Evolutionary conservation across 2,113 vertebrate genomes (phyloP).

Genomic region (Apodemus sylvaticus): DNA sequence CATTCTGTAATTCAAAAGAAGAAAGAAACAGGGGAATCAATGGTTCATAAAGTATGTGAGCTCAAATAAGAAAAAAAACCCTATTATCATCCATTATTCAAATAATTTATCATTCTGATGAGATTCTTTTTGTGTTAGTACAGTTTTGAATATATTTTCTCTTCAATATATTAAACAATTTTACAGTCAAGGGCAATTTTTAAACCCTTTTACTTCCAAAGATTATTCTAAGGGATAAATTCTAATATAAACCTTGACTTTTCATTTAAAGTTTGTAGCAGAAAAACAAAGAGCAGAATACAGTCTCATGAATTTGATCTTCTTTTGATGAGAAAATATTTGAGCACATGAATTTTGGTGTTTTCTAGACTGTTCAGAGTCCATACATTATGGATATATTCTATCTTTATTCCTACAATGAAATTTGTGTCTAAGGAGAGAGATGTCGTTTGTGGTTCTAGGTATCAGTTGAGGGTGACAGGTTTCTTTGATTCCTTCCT

Average conservation of each 20-base stretch:
- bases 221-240: background rate
- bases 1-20: background rate
- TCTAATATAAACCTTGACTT: background rate
- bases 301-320: background rate
- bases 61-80: background rate
- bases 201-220: slow-evolving; percentile 7
- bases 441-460: background rate
- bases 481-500: too few species aligned
- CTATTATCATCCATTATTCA: background rate
- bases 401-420: background rate
- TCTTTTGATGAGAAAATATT: background rate
- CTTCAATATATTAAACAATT: background rate
- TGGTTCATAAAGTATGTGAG: background rate
- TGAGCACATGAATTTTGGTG: background rate
- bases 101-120: background rate
- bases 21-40: background rate
- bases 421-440: background rate
- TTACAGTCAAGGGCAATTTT: background rate
- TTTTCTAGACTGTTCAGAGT: slow-evolving; percentile 5
- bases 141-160: slow-evolving; percentile 3
- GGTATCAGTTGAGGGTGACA: background rate
- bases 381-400: background rate
- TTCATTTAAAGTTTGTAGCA: background rate
- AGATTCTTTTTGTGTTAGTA: background rate
- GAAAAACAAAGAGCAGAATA: background rate